phyloP scores from a whole-genome alignment of 2,888 invertebrate genomes.

The Mimumesa dahlbomi region DNA sequence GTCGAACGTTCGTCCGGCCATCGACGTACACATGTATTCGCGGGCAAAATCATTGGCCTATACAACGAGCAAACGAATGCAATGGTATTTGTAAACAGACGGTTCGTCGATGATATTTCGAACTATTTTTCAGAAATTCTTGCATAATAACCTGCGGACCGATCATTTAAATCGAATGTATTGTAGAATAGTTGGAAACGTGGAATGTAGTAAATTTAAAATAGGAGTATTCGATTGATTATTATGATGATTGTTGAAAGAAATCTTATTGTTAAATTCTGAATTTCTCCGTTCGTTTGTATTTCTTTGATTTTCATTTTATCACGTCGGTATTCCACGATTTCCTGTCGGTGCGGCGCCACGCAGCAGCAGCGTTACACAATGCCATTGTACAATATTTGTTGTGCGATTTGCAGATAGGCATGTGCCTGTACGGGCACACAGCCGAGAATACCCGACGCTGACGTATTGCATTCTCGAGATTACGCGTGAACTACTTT shows the following conservation, averaged over 20 bases:
- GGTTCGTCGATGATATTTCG: conserved; percentile 20
- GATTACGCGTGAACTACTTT: conserved; percentile 64
- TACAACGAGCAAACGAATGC: conserved; percentile 23
- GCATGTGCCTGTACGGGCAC: conserved; percentile 13
- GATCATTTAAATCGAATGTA: too few relatives aligned
- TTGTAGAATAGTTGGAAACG: too few relatives aligned
- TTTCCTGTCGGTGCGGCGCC: conserved; percentile 49
- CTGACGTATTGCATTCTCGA: conserved; percentile 58
- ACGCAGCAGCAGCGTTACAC: conserved; percentile 53
- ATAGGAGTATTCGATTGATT: too few relatives aligned
- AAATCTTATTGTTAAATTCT: too few relatives aligned
- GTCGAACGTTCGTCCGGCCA: conserved; percentile 19
- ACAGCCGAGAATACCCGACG: conserved; percentile 11
- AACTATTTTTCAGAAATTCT: conserved; percentile 21
- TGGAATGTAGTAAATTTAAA: too few relatives aligned
- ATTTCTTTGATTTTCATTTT: too few relatives aligned
- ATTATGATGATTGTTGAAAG: too few relatives aligned
- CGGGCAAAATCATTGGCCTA: neutral
- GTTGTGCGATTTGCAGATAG: conserved; percentile 52
- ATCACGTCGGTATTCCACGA: too few relatives aligned
- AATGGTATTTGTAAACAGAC: conserved; percentile 33
- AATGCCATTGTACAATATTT: conserved; percentile 62
- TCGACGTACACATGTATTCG: neutral
- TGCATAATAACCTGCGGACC: too few relatives aligned
- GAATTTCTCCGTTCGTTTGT: too few relatives aligned